Conservation (phyloP, 2,113 vertebrate genomes). For the Aspiorhynchus laticeps region DNA sequence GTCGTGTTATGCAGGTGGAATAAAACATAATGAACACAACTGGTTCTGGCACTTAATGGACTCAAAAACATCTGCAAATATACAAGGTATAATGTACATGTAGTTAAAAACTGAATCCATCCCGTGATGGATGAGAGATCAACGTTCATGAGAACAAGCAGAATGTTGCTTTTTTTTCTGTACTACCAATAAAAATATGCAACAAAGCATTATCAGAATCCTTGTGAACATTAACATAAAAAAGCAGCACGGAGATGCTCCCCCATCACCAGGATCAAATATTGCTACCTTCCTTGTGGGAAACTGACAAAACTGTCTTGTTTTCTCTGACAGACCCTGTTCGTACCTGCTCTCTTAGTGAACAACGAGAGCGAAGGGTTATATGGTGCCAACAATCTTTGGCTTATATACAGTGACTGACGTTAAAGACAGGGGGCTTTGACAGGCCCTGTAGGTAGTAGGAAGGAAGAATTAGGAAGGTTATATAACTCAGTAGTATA, state of each 20-base stretch:
- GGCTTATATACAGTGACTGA: conserved; percentile 61
- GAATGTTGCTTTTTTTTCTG: background rate
- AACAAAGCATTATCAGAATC: background rate
- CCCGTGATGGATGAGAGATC: background rate
- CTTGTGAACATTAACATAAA: background rate
- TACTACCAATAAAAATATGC: background rate
- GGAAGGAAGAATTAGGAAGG: conserved; percentile 45
- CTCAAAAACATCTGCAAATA: background rate
- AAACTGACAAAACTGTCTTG: conserved; percentile 69
- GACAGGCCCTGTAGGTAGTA: conserved; percentile 65
- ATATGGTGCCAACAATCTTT: conserved; percentile 57
- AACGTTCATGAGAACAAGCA: background rate
- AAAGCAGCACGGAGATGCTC: background rate
- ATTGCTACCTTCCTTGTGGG: conserved; percentile 40
- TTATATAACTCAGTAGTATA: conserved; percentile 20
- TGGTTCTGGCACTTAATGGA: conserved; percentile 35
- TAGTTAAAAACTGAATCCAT: background rate
- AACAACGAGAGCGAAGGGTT: conserved; percentile 61
- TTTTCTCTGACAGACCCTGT: conserved; percentile 62
- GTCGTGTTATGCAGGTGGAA: background rate
- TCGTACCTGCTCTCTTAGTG: conserved; percentile 58
- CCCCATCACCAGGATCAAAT: conserved; percentile 61
- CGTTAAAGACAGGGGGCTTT: conserved; percentile 61
- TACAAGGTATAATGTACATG: background rate
- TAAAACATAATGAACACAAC: background rate